Percentiles rank a stretch among this genome's conserved stretches.
Conservation (phyloP, 2,888 invertebrate genomes). For the Netelia fuscicornis region DNA sequence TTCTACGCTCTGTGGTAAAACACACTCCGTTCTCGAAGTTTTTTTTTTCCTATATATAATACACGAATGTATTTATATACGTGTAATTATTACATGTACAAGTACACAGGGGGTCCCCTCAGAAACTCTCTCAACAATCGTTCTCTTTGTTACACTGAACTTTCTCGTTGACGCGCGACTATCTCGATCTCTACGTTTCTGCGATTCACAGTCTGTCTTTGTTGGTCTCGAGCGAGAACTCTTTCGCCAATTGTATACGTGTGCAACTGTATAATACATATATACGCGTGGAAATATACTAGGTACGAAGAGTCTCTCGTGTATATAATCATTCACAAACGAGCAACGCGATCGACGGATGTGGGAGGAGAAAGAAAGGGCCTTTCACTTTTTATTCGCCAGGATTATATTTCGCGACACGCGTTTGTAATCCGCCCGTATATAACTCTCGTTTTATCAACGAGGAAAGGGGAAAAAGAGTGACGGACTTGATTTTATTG, state of each 20-base stretch:
- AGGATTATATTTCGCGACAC: background rate
- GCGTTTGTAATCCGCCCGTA: background rate
- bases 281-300: background rate
- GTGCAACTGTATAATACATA: background rate
- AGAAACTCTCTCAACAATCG: slow-evolving; percentile 67
- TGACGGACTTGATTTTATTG: too few species aligned
- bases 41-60: slow-evolving; percentile 7
- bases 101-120: slow-evolving; percentile 32
- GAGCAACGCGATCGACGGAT: slow-evolving; percentile 59
- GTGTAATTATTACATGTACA: slow-evolving; percentile 24
- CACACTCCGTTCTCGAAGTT: slow-evolving; percentile 42
- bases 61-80: background rate
- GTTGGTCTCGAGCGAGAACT: slow-evolving; percentile 13
- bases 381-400: slow-evolving; percentile 56
- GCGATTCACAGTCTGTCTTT: slow-evolving; percentile 44
- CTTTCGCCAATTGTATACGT: slow-evolving; percentile 19
- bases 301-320: background rate
- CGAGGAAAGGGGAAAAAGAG: background rate
- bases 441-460: background rate
- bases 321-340: slow-evolving; percentile 45
- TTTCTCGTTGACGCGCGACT: slow-evolving; percentile 70
- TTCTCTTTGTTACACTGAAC: slow-evolving; percentile 70
- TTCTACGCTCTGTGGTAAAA: slow-evolving; percentile 56
- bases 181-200: slow-evolving; percentile 65
- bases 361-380: slow-evolving; percentile 53